Percentiles rank a stretch among this genome's conserved stretches.
Conservation (phyloP, 1,140 invertebrate species). For the Drosophila repleta region DNA sequence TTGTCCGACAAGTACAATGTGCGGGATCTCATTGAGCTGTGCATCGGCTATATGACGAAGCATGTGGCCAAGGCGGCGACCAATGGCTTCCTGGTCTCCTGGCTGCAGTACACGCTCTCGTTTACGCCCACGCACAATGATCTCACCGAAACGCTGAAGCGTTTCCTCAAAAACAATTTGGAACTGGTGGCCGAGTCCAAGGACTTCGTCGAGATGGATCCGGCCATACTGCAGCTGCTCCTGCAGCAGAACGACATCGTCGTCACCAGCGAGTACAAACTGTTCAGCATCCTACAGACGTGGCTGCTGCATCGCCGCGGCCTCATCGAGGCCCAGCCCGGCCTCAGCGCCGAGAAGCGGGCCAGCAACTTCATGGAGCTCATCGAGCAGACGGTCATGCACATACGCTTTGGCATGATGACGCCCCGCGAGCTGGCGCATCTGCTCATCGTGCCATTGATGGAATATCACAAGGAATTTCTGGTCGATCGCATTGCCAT, state of each 20-base stretch:
- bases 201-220: conserved; percentile 93
- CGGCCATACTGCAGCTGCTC: conserved; percentile 90
- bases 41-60: conserved; percentile 93
- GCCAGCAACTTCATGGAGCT: conserved; percentile 86
- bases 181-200: conserved; percentile 91
- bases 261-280: conserved; percentile 94
- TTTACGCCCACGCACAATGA: conserved; percentile 89
- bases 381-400: conserved; percentile 89
- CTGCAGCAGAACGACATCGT: conserved; percentile 94
- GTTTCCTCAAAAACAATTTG: conserved; percentile 97
- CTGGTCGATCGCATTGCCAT: conserved; percentile 94
- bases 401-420: conserved; percentile 97
- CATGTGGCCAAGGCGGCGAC: conserved; percentile 93
- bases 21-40: conserved; percentile 92
- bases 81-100: conserved; percentile 92
- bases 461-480: conserved; percentile 93
- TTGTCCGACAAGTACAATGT: conserved; percentile 98
- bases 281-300: conserved; percentile 91
- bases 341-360: conserved; percentile 72
- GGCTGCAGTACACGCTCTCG: conserved; percentile 94
- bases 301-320: conserved; percentile 90
- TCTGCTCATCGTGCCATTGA: conserved; percentile 90
- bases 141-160: conserved; percentile 88
- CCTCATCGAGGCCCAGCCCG: conserved; percentile 84
- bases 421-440: conserved; percentile 92